Evolutionary conservation across 2,888 invertebrate genomes (phyloP).

Genomic region (Oasisia sp.): DNA sequence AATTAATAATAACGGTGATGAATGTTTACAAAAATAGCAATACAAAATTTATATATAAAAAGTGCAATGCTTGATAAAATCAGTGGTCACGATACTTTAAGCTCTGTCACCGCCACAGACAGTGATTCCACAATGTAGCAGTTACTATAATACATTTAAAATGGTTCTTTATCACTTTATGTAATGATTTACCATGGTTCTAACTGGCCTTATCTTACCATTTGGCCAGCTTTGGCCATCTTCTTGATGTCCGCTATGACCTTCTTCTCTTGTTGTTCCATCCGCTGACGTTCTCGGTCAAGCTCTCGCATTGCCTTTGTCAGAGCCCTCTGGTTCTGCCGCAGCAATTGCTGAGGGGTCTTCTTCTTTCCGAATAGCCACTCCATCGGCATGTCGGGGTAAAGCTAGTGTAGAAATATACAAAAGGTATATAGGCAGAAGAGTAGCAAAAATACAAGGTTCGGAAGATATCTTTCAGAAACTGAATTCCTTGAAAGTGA

Average conservation of each 20-base stretch:
- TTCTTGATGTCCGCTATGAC: conserved; percentile 98
- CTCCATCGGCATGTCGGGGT: conserved; percentile 59
- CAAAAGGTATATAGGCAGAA: not conserved
- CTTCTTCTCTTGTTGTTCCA: conserved; percentile 99
- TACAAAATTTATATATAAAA: no score
- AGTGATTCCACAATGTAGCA: not conserved
- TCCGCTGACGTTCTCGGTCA: conserved; percentile 87
- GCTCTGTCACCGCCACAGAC: no score
- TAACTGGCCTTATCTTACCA: conserved; percentile 73
- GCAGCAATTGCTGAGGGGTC: conserved; percentile 96
- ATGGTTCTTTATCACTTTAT: not conserved
- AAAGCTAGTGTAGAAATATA: not conserved
- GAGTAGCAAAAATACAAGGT: no score
- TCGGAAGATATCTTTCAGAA: no score
- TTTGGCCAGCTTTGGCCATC: conserved; percentile 98
- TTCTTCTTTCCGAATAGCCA: conserved; percentile 91
- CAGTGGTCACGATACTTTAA: no score
- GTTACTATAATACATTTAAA: not conserved
- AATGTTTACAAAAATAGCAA: no score
- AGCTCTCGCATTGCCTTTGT: conserved; percentile 98
- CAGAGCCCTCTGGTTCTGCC: conserved; percentile 96
- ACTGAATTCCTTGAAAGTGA: no score
- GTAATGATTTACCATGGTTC: not conserved
- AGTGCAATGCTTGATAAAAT: no score
- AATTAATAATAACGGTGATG: no score